Conservation (phyloP, 2,113 vertebrate species). For the Rhea pennata region DNA sequence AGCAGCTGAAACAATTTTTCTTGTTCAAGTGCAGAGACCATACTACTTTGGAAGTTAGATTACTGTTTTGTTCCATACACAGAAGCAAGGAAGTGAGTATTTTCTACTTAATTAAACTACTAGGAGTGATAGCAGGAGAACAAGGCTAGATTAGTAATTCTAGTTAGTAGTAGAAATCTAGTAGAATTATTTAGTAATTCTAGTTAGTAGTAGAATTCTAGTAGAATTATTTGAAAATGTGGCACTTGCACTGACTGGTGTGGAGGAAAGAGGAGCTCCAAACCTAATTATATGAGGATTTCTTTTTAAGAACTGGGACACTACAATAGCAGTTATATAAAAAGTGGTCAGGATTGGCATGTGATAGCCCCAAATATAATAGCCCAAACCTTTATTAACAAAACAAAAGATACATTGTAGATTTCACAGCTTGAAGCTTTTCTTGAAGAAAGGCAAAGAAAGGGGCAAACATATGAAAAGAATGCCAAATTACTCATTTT, state of each 20-base stretch:
- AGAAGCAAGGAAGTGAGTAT: background rate
- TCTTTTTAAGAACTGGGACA: background rate
- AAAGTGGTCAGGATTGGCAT: rapidly evolving
- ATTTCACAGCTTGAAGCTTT: background rate
- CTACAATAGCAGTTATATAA: background rate
- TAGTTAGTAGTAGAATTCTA: background rate
- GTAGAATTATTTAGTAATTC: background rate
- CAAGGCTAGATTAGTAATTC: background rate
- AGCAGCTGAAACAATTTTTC: background rate
- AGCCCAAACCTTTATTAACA: background rate
- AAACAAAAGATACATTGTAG: background rate
- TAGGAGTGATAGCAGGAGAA: background rate
- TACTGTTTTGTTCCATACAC: background rate
- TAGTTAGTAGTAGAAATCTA: background rate
- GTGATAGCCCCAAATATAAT: background rate
- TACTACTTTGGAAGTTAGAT: background rate
- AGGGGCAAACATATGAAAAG: background rate
- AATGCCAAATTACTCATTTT: rapidly evolving
- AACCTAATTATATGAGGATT: background rate
- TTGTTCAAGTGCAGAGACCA: background rate
- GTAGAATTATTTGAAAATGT: background rate
- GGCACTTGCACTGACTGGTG: background rate
- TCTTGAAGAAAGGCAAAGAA: background rate
- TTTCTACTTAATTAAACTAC: background rate
- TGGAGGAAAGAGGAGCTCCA: background rate